Conservation (phyloP, 2,797 vertebrate species). For the Remorina albescens region DNA sequence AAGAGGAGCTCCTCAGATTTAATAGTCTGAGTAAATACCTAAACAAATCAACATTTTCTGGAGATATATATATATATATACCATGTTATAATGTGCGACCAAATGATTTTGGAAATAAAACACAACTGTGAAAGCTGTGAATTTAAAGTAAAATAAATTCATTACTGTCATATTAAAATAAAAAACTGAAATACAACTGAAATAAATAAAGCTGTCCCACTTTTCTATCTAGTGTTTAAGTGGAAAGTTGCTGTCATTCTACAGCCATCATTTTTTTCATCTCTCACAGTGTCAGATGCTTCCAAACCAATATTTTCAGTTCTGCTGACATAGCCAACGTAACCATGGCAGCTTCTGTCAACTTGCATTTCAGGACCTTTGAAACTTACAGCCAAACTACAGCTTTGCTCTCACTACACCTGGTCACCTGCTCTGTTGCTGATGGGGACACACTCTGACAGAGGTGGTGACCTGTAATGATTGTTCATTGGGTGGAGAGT, state of each 20-base stretch:
- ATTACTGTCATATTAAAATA: neutral
- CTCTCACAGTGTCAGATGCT: slow-evolving; percentile 43
- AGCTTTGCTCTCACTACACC: slow-evolving; percentile 58
- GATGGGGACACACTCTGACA: slow-evolving; percentile 64
- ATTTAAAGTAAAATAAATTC: slow-evolving; percentile 5
- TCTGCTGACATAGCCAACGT: slow-evolving; percentile 56
- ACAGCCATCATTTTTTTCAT: slow-evolving; percentile 8
- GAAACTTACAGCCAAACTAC: slow-evolving; percentile 73
- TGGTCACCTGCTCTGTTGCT: slow-evolving; percentile 57
- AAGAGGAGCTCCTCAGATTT: neutral
- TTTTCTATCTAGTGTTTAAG: neutral
- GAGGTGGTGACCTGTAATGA: slow-evolving; percentile 72
- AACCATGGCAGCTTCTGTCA: slow-evolving; percentile 62
- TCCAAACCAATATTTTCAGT: slow-evolving; percentile 65
- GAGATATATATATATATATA: neutral
- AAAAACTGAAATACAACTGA: no score
- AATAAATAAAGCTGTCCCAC: neutral
- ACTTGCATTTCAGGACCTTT: slow-evolving; percentile 68
- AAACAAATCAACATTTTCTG: no score
- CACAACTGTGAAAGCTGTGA: neutral
- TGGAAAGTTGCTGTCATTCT: slow-evolving; percentile 15
- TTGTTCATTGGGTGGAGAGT: slow-evolving; percentile 25
- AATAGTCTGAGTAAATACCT: neutral
- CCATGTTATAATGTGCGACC: neutral
- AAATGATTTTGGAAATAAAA: neutral